A percentile compares a stretch with the other conserved stretches of the same genome.
phyloP scores from a whole-genome alignment of 2,113 vertebrate species.

The Columba livia region DNA sequence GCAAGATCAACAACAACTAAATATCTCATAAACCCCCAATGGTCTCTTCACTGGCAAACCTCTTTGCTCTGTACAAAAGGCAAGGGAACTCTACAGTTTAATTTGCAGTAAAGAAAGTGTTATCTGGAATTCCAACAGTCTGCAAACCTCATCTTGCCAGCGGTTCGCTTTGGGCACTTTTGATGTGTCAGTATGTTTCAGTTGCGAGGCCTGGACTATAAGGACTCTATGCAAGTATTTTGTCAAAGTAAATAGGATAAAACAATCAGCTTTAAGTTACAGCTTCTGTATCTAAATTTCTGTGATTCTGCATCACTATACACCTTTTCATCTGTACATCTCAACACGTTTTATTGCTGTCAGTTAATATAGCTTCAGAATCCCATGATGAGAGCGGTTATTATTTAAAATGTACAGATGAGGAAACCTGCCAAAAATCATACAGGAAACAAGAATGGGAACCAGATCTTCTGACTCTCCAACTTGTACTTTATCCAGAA shows the following conservation, averaged over 20 bases:
- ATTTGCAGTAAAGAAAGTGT: neutral
- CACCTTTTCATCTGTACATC: slow-evolving; percentile 12
- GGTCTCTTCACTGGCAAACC: neutral
- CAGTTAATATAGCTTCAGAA: slow-evolving; percentile 32
- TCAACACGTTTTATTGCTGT: slow-evolving; percentile 47
- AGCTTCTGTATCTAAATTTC: neutral
- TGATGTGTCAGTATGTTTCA: neutral
- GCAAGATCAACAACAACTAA: neutral
- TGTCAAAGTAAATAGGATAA: slow-evolving; percentile 1
- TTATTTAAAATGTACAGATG: slow-evolving; percentile 38
- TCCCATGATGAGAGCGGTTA: slow-evolving; percentile 34
- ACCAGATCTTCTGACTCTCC: slow-evolving; percentile 37
- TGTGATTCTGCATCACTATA: neutral
- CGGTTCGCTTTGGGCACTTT: neutral
- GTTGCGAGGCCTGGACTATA: neutral
- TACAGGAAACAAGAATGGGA: slow-evolving; percentile 55
- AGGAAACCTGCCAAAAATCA: slow-evolving; percentile 45
- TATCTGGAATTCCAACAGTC: neutral
- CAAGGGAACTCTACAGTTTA: neutral
- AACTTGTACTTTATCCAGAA: neutral
- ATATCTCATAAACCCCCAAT: neutral
- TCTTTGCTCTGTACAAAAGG: neutral
- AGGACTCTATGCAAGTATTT: neutral
- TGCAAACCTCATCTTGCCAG: neutral
- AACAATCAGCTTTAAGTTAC: neutral